Percentiles rank a stretch among this genome's conserved stretches.
These are phyloP conservation scores for Hetaerina americana DNA, from an alignment of 1,140 invertebrate species.

Conservation along the genomic window DNA sequence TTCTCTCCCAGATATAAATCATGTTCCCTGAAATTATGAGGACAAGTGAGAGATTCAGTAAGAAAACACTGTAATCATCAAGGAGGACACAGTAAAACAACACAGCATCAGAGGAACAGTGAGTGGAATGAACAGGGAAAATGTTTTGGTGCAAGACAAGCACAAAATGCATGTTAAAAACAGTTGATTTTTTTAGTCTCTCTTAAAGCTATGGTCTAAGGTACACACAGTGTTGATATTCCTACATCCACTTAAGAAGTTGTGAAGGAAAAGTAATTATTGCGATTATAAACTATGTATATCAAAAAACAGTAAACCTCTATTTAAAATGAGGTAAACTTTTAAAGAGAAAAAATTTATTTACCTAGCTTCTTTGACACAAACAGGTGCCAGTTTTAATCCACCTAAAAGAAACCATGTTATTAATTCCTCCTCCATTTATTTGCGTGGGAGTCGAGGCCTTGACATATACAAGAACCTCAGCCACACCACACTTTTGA, in stretches of 20 bases:
- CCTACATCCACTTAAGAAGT: conserved; percentile 2
- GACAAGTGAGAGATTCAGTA: not conserved
- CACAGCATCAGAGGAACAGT: not conserved
- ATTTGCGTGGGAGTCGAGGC: not conserved
- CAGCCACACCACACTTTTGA: not conserved
- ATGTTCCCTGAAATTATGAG: not conserved
- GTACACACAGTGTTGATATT: conserved; percentile 1
- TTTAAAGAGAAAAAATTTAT: not conserved
- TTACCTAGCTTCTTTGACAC: not conserved
- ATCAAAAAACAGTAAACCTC: not conserved
- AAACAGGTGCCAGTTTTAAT: not conserved
- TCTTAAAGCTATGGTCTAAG: not conserved
- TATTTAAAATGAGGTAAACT: conserved; percentile 1
- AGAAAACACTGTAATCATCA: conserved; percentile 1
- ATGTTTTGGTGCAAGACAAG: conserved; percentile 7
- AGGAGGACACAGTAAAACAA: conserved; percentile 4
- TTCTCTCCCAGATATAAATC: not conserved
- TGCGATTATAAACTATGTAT: not conserved
- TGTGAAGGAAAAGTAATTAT: conserved; percentile 3
- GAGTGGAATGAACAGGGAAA: not conserved
- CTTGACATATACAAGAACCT: too few relatives aligned
- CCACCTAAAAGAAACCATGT: not conserved
- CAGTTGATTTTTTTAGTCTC: conserved; percentile 1
- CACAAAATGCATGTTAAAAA: conserved; percentile 2
- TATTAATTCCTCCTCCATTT: not conserved